A percentile compares a stretch with the other conserved stretches of the same genome.
phyloP scores from a whole-genome alignment of 2,113 vertebrate genomes.

The Chaetura pelagica region DNA sequence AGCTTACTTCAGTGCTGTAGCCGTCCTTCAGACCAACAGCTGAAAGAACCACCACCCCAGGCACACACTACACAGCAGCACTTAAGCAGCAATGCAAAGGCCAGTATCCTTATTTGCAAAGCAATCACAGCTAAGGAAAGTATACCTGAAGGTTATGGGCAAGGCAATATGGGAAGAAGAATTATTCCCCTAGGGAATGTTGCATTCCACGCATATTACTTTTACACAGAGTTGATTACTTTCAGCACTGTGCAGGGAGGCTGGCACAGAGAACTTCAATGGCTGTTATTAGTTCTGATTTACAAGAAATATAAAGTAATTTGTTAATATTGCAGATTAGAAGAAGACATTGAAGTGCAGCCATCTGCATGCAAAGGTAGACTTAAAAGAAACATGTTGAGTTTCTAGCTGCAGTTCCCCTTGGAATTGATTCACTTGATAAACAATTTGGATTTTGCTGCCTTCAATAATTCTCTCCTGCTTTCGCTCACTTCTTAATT shows the following conservation, averaged over 20 bases:
- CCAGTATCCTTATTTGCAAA: slow-evolving; percentile 7
- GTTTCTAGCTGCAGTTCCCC: background rate
- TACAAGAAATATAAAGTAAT: slow-evolving; percentile 26
- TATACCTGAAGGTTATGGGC: background rate
- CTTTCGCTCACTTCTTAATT: background rate
- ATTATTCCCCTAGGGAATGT: background rate
- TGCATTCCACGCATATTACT: background rate
- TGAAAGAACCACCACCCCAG: background rate
- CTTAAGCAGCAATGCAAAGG: background rate
- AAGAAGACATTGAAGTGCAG: background rate
- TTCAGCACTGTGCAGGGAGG: background rate
- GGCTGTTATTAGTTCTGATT: background rate
- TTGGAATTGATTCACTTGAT: background rate
- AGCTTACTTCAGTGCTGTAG: background rate
- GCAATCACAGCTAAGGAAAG: background rate
- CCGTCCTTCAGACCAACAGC: background rate
- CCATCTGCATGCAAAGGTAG: background rate
- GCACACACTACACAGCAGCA: background rate
- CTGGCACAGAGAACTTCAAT: background rate
- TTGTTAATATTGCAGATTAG: background rate
- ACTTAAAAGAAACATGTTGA: rapidly evolving
- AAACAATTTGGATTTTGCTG: background rate
- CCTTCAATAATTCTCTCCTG: background rate
- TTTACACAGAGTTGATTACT: slow-evolving; percentile 20
- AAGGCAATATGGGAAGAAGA: background rate